Percentiles rank a stretch among this genome's conserved stretches.
phyloP scores from a whole-genome alignment of 2,797 vertebrate genomes.

The Lindbergichthys nudifrons region DNA sequence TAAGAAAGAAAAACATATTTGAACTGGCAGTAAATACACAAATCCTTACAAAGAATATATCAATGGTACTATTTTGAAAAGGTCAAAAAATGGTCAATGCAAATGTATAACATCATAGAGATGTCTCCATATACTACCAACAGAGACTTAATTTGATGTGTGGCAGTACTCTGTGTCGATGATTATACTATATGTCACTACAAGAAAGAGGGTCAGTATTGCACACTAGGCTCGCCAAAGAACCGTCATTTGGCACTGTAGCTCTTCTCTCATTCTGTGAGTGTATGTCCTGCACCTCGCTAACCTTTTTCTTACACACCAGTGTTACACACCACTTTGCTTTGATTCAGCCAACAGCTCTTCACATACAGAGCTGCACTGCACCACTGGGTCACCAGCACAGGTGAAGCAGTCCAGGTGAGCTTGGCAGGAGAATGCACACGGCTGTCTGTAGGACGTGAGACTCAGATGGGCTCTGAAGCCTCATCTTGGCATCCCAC shows the following conservation, averaged over 20 bases:
- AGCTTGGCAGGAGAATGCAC: slow-evolving; percentile 81
- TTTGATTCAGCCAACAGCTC: slow-evolving; percentile 75
- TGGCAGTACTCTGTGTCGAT: background rate
- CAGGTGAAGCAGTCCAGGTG: slow-evolving; percentile 76
- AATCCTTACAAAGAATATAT: too few species aligned
- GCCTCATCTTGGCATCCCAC: slow-evolving; percentile 77
- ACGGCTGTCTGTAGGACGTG: slow-evolving; percentile 64
- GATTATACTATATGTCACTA: slow-evolving; percentile 20
- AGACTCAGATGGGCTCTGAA: slow-evolving; percentile 72
- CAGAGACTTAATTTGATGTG: slow-evolving; percentile 5
- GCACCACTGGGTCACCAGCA: slow-evolving; percentile 64
- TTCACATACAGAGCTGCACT: slow-evolving; percentile 58
- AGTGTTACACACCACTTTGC: slow-evolving; percentile 52
- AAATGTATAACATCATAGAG: background rate
- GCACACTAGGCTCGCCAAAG: slow-evolving; percentile 45
- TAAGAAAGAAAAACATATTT: background rate
- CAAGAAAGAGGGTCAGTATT: slow-evolving; percentile 15
- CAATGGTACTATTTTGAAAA: background rate
- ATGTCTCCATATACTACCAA: background rate
- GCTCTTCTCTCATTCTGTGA: slow-evolving; percentile 34
- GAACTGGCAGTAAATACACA: background rate
- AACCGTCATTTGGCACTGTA: slow-evolving; percentile 51
- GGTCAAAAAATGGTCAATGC: background rate
- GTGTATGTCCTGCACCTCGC: slow-evolving; percentile 49
- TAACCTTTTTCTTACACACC: slow-evolving; percentile 48